Percentiles rank a stretch among this genome's conserved stretches.
Conservation (phyloP, 2,888 invertebrate genomes). For the Dynastes maya region DNA sequence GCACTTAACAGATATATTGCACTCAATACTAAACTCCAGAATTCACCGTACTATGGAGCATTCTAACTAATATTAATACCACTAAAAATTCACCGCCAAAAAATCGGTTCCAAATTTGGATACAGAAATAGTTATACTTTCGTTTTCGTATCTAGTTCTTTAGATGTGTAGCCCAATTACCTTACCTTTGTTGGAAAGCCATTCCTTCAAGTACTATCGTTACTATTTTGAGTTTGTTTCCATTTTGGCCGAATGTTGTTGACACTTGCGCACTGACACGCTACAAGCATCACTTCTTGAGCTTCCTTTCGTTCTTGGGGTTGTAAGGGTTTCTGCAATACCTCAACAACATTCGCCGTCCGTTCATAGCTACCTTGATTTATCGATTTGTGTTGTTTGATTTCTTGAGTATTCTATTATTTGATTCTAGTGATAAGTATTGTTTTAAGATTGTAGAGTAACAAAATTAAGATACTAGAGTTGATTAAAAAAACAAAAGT, state of each 20-base stretch:
- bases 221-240: neutral
- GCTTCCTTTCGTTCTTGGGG: constrained; percentile 61
- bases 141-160: constrained; percentile 15
- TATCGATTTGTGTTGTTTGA: constrained; percentile 24
- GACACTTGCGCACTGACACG: constrained; percentile 70
- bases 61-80: no score
- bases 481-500: no score
- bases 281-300: constrained; percentile 60
- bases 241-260: constrained; percentile 67
- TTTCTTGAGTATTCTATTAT: constrained; percentile 1
- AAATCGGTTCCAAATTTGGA: no score
- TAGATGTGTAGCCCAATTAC: constrained; percentile 74
- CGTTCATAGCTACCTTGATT: constrained; percentile 49
- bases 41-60: no score
- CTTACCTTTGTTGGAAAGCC: neutral
- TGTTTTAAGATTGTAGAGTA: no score
- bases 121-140: no score
- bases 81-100: no score
- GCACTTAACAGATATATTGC: no score
- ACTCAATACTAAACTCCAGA: no score
- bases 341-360: constrained; percentile 68
- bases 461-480: no score
- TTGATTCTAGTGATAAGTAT: neutral
- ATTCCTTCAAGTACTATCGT: neutral
- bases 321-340: constrained; percentile 67